phyloP scores from a whole-genome alignment of 2,797 vertebrate genomes.

The Prunella strophiata region DNA sequence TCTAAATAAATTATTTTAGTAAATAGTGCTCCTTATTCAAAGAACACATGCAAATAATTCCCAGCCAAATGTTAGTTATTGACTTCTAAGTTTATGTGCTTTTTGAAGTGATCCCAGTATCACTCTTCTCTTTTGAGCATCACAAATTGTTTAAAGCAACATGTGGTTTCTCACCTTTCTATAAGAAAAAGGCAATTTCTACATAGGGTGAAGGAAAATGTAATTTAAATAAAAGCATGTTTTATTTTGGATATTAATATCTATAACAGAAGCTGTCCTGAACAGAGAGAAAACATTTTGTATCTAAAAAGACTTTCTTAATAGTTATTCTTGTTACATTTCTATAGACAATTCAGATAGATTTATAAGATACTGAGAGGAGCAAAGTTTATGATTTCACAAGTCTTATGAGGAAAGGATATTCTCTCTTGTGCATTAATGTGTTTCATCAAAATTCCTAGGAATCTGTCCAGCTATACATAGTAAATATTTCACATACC shows the following conservation, averaged over 20 bases:
- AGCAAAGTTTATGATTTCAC: neutral
- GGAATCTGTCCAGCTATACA: neutral
- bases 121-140: neutral
- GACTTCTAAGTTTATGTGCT: neutral
- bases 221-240: neutral
- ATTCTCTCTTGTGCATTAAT: neutral
- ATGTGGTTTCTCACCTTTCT: neutral
- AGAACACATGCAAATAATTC: conserved; percentile 27
- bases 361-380: neutral
- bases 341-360: neutral
- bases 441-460: conserved; percentile 30
- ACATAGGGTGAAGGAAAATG: neutral
- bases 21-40: neutral
- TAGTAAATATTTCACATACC: conserved; percentile 45
- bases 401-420: neutral
- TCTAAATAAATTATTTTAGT: conserved; percentile 15
- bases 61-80: neutral
- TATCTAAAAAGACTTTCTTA: neutral
- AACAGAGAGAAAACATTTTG: neutral
- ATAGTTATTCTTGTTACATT: neutral
- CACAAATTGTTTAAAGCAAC: conserved; percentile 28
- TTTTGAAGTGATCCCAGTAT: neutral
- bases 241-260: neutral
- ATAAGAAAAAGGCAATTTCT: neutral
- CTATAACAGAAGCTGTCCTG: neutral